These are phyloP conservation scores for Parnassius mnemosyne DNA, from an alignment of 2,888 invertebrate species.

Conservation along the genomic window DNA sequence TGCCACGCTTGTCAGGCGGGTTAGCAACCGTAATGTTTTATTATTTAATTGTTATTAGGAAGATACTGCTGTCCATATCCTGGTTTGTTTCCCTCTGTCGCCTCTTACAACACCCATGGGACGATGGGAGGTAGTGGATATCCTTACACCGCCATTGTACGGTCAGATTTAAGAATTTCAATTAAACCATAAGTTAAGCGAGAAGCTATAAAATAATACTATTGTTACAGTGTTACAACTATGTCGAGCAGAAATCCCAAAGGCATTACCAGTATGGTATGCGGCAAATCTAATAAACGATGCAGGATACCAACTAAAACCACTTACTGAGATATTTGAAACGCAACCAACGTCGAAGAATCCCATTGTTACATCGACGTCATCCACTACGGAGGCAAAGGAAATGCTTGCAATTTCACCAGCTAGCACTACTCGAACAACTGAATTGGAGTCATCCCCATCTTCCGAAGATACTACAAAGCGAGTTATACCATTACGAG, in stretches of 20 bases:
- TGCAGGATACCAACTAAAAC: conserved; percentile 58
- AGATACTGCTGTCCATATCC: too few species aligned
- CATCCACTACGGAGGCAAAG: conserved; percentile 18
- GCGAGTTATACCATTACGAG: conserved; percentile 10
- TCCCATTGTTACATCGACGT: conserved; percentile 41
- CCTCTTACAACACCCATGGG: too few species aligned
- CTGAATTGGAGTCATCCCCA: conserved; percentile 18
- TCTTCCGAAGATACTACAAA: conserved; percentile 19
- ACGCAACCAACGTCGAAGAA: conserved; percentile 50
- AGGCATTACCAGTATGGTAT: conserved; percentile 61
- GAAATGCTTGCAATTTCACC: conserved; percentile 20
- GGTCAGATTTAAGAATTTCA: too few species aligned
- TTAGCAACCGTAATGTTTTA: too few species aligned
- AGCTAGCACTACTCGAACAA: conserved; percentile 15
- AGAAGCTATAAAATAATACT: not conserved
- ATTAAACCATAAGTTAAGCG: too few species aligned
- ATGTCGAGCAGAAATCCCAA: conserved; percentile 62
- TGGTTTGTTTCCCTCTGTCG: too few species aligned
- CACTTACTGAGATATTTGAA: conserved; percentile 66
- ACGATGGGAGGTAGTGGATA: too few species aligned
- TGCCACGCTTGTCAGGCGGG: too few species aligned
- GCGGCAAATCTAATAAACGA: conserved; percentile 68
- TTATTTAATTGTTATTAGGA: too few species aligned
- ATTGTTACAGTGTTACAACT: conserved; percentile 65
- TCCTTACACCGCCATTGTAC: too few species aligned